phyloP scores from a whole-genome alignment of 2,113 vertebrate genomes.

The Scatophagus argus region DNA sequence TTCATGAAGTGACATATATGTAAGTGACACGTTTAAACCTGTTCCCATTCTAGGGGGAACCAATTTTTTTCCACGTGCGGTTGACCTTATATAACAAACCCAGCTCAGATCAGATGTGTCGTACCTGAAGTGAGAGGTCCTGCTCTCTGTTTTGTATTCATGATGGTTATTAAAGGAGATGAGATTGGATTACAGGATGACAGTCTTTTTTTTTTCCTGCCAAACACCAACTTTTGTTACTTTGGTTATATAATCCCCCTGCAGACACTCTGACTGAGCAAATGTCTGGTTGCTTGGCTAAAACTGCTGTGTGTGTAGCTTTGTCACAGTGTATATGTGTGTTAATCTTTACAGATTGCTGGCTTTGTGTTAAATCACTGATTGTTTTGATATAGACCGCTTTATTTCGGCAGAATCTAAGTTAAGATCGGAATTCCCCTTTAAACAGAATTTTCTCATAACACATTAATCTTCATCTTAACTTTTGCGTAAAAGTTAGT shows the following conservation, averaged over 20 bases:
- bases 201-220: conserved; percentile 15
- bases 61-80: conserved; percentile 37
- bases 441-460: background rate
- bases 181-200: conserved; percentile 35
- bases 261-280: conserved; percentile 27
- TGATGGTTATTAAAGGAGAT: conserved; percentile 50
- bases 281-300: conserved; percentile 1
- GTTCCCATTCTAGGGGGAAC: background rate
- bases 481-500: too few relatives aligned
- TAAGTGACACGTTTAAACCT: conserved; percentile 25
- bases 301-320: background rate
- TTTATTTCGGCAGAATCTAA: conserved; percentile 8
- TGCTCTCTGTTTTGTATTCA: conserved; percentile 19
- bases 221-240: conserved; percentile 45
- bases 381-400: conserved; percentile 14
- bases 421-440: background rate
- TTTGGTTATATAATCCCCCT: conserved; percentile 58
- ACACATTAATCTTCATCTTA: too few relatives aligned
- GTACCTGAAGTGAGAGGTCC: conserved; percentile 20
- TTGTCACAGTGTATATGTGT: conserved; percentile 1
- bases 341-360: background rate
- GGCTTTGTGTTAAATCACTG: background rate
- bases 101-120: conserved; percentile 4
- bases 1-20: conserved; percentile 28
- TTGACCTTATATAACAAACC: conserved; percentile 43